Conservation (phyloP, 1,140 invertebrate species). For the Artemia franciscana region DNA sequence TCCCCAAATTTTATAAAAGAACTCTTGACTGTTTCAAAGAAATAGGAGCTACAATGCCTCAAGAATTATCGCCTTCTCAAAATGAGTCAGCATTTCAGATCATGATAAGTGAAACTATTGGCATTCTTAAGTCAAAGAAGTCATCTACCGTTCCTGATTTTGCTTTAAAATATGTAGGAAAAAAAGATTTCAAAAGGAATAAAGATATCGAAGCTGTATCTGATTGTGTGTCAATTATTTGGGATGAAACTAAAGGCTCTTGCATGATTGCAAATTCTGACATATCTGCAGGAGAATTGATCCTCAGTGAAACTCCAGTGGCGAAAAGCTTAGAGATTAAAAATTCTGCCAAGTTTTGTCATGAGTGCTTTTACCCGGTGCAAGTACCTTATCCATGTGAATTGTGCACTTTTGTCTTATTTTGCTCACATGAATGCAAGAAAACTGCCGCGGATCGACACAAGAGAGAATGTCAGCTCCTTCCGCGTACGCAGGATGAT, state of each 20-base stretch:
- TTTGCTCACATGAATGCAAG: neutral
- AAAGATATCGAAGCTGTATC: neutral
- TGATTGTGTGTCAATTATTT: neutral
- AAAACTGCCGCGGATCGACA: neutral
- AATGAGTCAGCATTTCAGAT: neutral
- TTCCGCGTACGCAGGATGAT: neutral
- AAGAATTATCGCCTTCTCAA: neutral
- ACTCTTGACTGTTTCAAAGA: neutral
- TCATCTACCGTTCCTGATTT: neutral
- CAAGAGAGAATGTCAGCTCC: neutral
- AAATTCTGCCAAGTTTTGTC: neutral
- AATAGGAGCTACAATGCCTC: neutral
- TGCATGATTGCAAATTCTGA: neutral
- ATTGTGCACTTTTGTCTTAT: neutral
- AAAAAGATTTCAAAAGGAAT: neutral
- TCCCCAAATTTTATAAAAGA: neutral
- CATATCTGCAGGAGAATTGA: neutral
- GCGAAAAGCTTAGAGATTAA: neutral
- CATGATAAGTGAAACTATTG: neutral
- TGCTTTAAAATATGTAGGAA: neutral
- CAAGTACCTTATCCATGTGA: neutral
- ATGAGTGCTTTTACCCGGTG: neutral
- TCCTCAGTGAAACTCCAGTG: neutral
- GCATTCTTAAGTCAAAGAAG: neutral
- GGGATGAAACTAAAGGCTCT: neutral